A percentile compares a stretch with the other conserved stretches of the same genome.
Conservation (phyloP, 2,797 vertebrate species). For the Anguilla megastoma region DNA sequence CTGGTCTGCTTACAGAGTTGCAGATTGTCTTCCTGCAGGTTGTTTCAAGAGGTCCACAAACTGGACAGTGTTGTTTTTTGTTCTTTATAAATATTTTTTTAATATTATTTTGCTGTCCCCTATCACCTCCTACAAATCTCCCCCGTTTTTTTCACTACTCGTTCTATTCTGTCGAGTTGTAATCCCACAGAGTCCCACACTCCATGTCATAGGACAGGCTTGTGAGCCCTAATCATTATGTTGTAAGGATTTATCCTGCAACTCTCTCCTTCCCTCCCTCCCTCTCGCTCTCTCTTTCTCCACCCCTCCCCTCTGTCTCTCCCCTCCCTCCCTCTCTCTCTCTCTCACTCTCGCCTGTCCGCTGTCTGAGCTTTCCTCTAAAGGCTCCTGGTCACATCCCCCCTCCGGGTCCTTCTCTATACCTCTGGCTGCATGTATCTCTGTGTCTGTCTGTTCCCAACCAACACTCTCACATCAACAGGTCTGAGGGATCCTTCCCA, state of each 20-base stretch:
- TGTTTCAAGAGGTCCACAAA: neutral
- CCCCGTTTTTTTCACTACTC: neutral
- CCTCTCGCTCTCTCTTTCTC: constrained; percentile 31
- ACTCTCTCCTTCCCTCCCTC: constrained; percentile 61
- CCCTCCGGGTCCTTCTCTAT: neutral
- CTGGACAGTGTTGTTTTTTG: constrained; percentile 20
- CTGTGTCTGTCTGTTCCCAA: constrained; percentile 18
- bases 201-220: constrained; percentile 64
- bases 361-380: constrained; percentile 14
- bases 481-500: constrained; percentile 27
- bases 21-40: constrained; percentile 20
- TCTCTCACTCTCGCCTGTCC: constrained; percentile 23
- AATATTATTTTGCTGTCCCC: constrained; percentile 37
- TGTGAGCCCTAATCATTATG: constrained; percentile 72
- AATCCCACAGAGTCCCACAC: constrained; percentile 58
- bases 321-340: constrained; percentile 35
- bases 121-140: constrained; percentile 37
- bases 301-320: constrained; percentile 28
- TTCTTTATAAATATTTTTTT: neutral
- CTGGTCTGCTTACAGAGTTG: constrained; percentile 4
- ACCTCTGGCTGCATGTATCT: constrained; percentile 5
- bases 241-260: constrained; percentile 72
- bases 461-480: constrained; percentile 31
- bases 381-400: neutral
- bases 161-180: neutral